phyloP scores from a whole-genome alignment of 2,113 vertebrate species.

The Toxostoma redivivum region DNA sequence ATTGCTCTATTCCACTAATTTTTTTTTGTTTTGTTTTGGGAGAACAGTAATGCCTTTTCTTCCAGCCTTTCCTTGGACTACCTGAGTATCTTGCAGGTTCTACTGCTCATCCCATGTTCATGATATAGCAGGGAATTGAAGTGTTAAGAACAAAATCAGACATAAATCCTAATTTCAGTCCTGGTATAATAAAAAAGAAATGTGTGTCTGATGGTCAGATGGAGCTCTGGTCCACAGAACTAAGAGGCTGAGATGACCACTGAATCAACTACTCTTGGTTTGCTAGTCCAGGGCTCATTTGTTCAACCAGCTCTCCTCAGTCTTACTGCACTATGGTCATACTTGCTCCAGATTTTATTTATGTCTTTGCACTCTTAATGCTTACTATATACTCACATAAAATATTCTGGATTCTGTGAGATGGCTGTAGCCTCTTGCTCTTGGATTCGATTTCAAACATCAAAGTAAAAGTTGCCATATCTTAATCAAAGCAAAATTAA shows the following conservation, averaged over 20 bases:
- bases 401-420: not conserved
- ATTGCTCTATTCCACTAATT: not conserved
- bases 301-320: not conserved
- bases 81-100: not conserved
- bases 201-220: not conserved
- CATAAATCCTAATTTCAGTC: not conserved
- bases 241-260: not conserved
- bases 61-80: not conserved
- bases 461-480: not conserved
- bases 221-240: not conserved
- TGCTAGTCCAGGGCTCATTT: not conserved
- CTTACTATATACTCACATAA: not conserved
- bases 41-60: not conserved
- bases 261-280: not conserved
- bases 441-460: not conserved
- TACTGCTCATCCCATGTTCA: not conserved
- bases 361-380: not conserved
- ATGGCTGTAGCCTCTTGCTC: not conserved
- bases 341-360: not conserved
- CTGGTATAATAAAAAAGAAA: not conserved
- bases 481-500: not conserved
- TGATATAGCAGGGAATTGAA: not conserved
- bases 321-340: not conserved
- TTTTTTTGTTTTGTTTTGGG: not conserved
- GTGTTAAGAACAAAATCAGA: not conserved